phyloP scores from a whole-genome alignment of 2,888 invertebrate species.

The Drosophila subquinaria region DNA sequence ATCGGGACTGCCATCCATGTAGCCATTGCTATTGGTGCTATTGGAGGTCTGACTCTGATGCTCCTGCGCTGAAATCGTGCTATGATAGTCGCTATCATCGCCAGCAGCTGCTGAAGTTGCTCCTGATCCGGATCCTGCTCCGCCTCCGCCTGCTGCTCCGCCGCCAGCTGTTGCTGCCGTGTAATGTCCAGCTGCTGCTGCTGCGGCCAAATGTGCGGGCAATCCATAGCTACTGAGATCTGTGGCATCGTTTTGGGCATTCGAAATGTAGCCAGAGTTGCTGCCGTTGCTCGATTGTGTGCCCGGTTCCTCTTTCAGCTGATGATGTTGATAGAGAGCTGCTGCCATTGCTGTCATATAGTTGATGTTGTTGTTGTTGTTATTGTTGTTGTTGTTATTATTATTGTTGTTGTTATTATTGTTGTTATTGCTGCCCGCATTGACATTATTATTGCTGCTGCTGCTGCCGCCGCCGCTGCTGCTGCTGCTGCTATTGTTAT shows the following conservation, averaged over 20 bases:
- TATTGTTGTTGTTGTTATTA: constrained; percentile 67
- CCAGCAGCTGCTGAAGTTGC: constrained; percentile 39
- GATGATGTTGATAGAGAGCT: constrained; percentile 83
- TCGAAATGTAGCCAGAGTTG: constrained; percentile 74
- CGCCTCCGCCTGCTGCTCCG: constrained; percentile 58
- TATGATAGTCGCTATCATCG: constrained; percentile 82
- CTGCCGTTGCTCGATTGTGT: constrained; percentile 74
- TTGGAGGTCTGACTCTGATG: constrained; percentile 79
- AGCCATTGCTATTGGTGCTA: constrained; percentile 65
- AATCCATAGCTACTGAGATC: constrained; percentile 83
- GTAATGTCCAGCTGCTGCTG: constrained; percentile 68
- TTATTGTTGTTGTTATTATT: constrained; percentile 57
- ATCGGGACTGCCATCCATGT: constrained; percentile 79
- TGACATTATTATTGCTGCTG: constrained; percentile 60
- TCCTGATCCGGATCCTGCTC: constrained; percentile 24
- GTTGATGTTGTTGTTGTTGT: constrained; percentile 82
- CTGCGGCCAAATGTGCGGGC: constrained; percentile 74
- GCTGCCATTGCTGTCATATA: constrained; percentile 83
- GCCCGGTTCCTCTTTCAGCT: constrained; percentile 85
- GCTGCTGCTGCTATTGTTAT: constrained; percentile 58
- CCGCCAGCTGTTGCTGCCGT: constrained; percentile 64
- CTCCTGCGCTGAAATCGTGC: constrained; percentile 78
- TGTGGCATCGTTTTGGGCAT: constrained; percentile 83
- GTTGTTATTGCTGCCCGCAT: constrained; percentile 53
- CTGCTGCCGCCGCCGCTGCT: constrained; percentile 27